Evolutionary conservation across 1,140 invertebrate genomes (phyloP), one percentile per base, ranked within the genome.

Genomic region (Penaeus chinensis): DNA sequence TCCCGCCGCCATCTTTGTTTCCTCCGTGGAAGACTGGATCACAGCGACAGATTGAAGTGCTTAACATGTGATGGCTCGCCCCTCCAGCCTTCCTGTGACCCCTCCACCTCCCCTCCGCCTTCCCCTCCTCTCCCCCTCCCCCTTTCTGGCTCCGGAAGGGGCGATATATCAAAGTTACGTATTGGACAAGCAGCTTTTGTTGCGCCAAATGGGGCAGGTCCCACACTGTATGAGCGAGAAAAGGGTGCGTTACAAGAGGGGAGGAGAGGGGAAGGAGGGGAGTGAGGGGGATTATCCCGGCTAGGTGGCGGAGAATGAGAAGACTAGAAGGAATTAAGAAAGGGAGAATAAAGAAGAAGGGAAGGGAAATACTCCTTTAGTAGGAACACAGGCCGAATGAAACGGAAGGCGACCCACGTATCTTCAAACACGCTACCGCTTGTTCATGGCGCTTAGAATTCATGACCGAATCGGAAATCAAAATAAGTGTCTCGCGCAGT

Each of bases 121-220:
- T 24, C 24, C 79, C 62, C n/a, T 16, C 65, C 65, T 24, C 66
- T 20, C 69, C 24, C 60, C 79, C 63, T 20, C 63, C 22, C n/a
- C 20, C n/a, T 61, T 32, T 61, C 27, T 61, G 71, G 42, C 42
- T 74, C 71, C n/a, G 42, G 47, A 32, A 74, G 27, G 61, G 85
- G 81, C 85, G 42, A 87, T 87, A 81, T 87, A 87, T 87, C 85
- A 87, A 79, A 82, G 85, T 87, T 87, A 81, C 27, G 78, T 71
- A 87, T 87, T n/a, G 71, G 80, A 82, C 86, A 78, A 77, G 60
- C 80, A 71, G 69, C 86, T 83, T 83, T 87, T 87, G 85, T 87
- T 61, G 42, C 54, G 71, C 79, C 69, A 87, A 87, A 87, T 87
- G 85, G 80, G 85, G 77, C 54, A 62, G 85, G 63, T 87, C 79